Conservation (phyloP, 2,888 invertebrate genomes). For the Chymomyza amoena region DNA sequence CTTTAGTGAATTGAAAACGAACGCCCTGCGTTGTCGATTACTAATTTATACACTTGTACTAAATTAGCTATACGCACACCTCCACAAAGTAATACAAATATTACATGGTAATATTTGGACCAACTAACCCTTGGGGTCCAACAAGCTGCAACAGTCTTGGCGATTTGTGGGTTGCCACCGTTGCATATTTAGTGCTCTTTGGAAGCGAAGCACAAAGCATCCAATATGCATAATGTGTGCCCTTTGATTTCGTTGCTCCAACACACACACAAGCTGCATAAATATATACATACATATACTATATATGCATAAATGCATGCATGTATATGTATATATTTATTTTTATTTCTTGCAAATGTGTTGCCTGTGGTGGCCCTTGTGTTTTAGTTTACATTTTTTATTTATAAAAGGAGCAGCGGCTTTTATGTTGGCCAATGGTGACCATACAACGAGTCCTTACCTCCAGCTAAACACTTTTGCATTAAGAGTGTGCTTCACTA, state of each 20-base stretch:
- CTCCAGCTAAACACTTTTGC: conserved; percentile 57
- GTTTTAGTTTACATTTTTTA: conserved; percentile 54
- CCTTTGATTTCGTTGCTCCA: conserved; percentile 60
- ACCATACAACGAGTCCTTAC: background rate
- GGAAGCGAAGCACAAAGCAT: conserved; percentile 23
- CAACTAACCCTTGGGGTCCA: conserved; percentile 21
- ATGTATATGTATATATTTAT: conserved; percentile 37
- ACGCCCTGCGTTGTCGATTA: background rate
- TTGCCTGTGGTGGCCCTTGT: conserved; percentile 1
- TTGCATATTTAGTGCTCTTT: background rate
- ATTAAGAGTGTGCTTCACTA: conserved; percentile 49
- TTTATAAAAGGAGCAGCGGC: conserved; percentile 31
- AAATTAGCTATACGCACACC: background rate
- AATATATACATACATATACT: too few species aligned
- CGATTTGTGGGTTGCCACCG: background rate
- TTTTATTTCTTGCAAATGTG: conserved; percentile 48
- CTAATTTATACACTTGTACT: background rate
- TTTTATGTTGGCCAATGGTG: background rate
- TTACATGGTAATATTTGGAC: background rate
- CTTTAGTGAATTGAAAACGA: background rate
- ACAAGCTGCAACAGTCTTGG: conserved; percentile 43
- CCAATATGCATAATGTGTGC: conserved; percentile 67
- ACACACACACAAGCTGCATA: conserved; percentile 25
- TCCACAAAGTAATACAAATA: background rate
- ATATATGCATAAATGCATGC: conserved; percentile 24